Base-by-base conservation (phyloP, 1,140 invertebrate genomes). In the Drosophila willistoni region DNA sequence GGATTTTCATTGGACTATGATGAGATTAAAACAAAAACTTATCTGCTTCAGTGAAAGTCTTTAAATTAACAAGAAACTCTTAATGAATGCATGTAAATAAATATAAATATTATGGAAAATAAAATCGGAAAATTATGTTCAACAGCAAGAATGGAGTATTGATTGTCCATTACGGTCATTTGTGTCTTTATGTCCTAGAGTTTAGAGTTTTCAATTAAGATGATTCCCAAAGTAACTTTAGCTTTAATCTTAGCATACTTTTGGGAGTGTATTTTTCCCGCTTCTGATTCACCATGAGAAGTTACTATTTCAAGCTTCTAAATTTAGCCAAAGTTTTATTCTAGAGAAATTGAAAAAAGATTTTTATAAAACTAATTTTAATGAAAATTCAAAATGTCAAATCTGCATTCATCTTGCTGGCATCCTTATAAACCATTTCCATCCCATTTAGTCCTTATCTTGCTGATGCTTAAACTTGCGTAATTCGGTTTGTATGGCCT, bases 401-500 rank as follows among this genome's bases (percentile, higher is more conserved):
- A 59, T 39, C 14, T 51, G 9, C 17, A 12, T 51, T 19, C 33
- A 33, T 29, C 5, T 10, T 22, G 7, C 2, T 12, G 0, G 34
- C 10, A 36, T 12, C 34, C 9, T 12, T 36, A 3, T n/a, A 0
- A 36, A 7, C 29, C 29, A 29, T 29, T 7, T 29, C 1, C 6
- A 29, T 29, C 29, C 6, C 6, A 29, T 3, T 62, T 71, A 90
- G 33, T 90, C 63, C 55, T 7, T 51, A 7, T 51, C 44, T 12
- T 81, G 66, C 41, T 91, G 77, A 25, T 87, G 57, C 59, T 91
- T 91, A 55, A 93, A 94, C 73, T 93, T 94, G 36, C 93, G 93
- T 22, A 95, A 90, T 82, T 95, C 95, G 63, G 93, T 92, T 74
- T 94, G 94, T 73, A 95, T 95, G 59, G 94, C 94, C 71, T 93